Evolutionary conservation across 2,113 vertebrate genomes (phyloP).

Genomic region (Protomyctophum bolini): DNA sequence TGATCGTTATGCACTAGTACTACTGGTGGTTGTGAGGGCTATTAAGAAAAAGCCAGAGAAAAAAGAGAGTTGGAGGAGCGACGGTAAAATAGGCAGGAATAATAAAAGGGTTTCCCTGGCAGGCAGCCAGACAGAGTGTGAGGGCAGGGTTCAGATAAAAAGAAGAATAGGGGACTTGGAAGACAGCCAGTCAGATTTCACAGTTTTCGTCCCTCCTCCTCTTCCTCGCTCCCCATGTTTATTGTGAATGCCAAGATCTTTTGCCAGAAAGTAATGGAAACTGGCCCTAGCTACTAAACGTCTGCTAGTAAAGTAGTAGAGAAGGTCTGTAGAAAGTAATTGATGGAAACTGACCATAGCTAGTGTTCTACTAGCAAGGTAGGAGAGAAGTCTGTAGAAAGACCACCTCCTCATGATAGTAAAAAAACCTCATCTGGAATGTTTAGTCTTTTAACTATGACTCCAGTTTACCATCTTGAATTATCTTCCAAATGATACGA

Average conservation of each 20-base stretch:
- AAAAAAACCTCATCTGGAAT: not conserved
- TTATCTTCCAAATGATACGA: no score
- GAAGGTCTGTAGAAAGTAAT: slow-evolving; percentile 38
- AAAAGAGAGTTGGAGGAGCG: slow-evolving; percentile 42
- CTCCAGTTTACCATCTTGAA: no score
- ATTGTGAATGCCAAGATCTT: slow-evolving; percentile 70
- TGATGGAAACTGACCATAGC: no score
- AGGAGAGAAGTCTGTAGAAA: no score
- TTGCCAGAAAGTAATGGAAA: slow-evolving; percentile 76
- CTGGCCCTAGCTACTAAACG: slow-evolving; percentile 54
- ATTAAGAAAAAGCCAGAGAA: slow-evolving; percentile 24
- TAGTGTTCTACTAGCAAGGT: no score
- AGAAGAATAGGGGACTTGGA: slow-evolving; percentile 73
- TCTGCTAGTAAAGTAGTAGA: slow-evolving; percentile 40
- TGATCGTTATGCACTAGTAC: slow-evolving; percentile 19
- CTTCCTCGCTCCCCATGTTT: slow-evolving; percentile 39
- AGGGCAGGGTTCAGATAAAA: slow-evolving; percentile 73
- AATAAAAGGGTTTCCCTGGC: slow-evolving; percentile 72
- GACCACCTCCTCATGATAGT: no score
- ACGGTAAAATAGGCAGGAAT: slow-evolving; percentile 53
- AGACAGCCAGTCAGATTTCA: slow-evolving; percentile 71
- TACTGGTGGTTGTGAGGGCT: slow-evolving; percentile 19
- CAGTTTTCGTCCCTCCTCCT: slow-evolving; percentile 46
- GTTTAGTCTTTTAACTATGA: not conserved
- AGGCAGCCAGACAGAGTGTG: slow-evolving; percentile 64